Evolutionary conservation across 2,797 vertebrate species (phyloP).

Genomic region (Sebastes hubbsi): DNA sequence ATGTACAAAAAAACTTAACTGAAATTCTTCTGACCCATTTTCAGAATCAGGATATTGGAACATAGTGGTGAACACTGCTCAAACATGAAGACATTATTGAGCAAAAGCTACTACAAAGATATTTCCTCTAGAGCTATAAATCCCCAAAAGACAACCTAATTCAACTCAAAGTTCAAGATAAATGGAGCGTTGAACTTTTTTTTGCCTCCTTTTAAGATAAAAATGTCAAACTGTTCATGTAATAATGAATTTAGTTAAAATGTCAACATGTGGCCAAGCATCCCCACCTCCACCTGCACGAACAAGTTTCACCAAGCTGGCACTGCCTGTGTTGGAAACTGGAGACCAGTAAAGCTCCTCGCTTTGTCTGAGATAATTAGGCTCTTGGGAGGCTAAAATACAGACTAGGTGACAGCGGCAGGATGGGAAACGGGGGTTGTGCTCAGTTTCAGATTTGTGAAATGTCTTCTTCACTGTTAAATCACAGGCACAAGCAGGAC

Average conservation of each 20-base stretch:
- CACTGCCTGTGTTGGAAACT: background rate
- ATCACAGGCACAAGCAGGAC: background rate
- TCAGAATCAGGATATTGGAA: background rate
- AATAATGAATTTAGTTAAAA: background rate
- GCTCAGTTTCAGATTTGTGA: slow-evolving; percentile 2
- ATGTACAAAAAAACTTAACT: background rate
- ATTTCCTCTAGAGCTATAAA: background rate
- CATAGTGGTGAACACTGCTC: background rate
- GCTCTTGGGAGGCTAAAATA: slow-evolving; percentile 51
- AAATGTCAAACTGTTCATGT: background rate
- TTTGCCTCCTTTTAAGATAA: background rate
- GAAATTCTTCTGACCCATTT: background rate
- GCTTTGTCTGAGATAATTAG: slow-evolving; percentile 58
- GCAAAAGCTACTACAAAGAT: background rate
- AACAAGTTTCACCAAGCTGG: slow-evolving; percentile 20
- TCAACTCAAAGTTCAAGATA: background rate
- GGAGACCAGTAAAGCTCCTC: slow-evolving; percentile 10
- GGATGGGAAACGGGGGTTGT: background rate
- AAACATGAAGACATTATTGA: background rate
- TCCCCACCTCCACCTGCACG: background rate
- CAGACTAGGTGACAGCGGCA: background rate
- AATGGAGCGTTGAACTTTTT: too few relatives aligned
- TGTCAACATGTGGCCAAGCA: background rate
- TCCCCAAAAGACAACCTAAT: background rate
- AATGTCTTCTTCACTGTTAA: slow-evolving; percentile 1